Conservation (phyloP, 2,888 invertebrate species). For the Coecobrya sp. region DNA sequence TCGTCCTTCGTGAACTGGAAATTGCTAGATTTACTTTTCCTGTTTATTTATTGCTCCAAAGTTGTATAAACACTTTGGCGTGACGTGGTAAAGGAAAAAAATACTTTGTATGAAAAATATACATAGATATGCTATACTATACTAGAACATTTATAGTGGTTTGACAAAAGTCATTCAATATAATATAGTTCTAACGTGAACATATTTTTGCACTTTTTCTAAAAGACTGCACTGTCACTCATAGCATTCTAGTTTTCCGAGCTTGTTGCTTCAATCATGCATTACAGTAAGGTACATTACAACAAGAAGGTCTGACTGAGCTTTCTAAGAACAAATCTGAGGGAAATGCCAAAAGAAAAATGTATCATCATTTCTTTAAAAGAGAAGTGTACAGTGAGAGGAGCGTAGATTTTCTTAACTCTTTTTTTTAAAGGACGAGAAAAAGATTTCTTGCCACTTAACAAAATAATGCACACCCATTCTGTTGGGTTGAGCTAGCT, state of each 20-base stretch:
- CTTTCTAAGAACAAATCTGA: not conserved
- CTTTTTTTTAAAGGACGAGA: conserved; percentile 1
- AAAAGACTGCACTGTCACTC: conserved; percentile 12
- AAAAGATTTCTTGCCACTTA: conserved; percentile 47
- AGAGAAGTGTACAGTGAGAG: conserved; percentile 8
- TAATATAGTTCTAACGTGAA: not conserved
- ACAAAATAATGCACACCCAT: not conserved
- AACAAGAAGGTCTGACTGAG: conserved; percentile 4
- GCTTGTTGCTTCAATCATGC: conserved; percentile 68
- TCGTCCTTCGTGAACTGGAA: conserved; percentile 3
- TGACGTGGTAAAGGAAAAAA: not conserved
- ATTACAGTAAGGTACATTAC: not conserved
- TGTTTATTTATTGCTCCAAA: conserved; percentile 51
- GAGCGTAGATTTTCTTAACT: conserved; percentile 11
- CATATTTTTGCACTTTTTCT: not conserved
- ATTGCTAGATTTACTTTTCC: conserved; percentile 30
- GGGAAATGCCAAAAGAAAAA: conserved; percentile 23
- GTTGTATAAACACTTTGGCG: not conserved
- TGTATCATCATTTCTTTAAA: conserved; percentile 4
- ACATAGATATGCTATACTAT: not conserved
- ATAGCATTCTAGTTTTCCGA: not conserved
- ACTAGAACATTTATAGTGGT: not conserved
- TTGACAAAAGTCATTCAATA: too few relatives aligned
- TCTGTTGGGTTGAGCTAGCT: conserved; percentile 34
- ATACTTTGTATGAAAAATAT: not conserved